Conservation (phyloP, 30 jellyfish, hydroid and myxozoan genomes). For the Turritopsis dohrnii region DNA sequence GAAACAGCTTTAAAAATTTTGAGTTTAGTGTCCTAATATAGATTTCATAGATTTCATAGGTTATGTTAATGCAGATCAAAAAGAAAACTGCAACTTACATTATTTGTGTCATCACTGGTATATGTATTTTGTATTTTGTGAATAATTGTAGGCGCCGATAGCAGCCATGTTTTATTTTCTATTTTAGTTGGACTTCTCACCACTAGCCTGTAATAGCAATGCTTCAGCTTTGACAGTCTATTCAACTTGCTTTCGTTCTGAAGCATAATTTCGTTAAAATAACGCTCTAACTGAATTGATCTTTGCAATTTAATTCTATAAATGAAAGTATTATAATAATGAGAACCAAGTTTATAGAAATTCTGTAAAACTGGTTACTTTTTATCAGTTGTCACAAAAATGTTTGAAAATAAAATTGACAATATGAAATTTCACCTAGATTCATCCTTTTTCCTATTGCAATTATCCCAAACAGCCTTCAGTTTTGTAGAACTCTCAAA, state of each 20-base stretch:
- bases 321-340: background rate
- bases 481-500: background rate
- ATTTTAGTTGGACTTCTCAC: background rate
- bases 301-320: background rate
- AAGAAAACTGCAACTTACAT: too few species aligned
- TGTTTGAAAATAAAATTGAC: background rate
- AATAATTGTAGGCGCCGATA: background rate
- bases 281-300: background rate
- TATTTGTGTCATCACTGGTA: too few species aligned
- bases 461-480: background rate
- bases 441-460: background rate
- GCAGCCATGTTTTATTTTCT: background rate
- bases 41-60: too few species aligned
- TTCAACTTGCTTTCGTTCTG: background rate
- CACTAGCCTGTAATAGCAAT: background rate
- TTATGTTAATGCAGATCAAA: too few species aligned
- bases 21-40: too few species aligned
- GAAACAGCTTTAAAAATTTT: too few species aligned
- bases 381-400: slow-evolving; percentile 8
- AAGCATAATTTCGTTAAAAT: background rate
- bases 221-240: background rate
- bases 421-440: background rate
- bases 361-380: too few species aligned
- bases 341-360: too few species aligned
- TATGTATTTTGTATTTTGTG: background rate